A percentile compares a stretch with the other conserved stretches of the same genome.
These are phyloP conservation scores for Mycalesis mineus DNA, from an alignment of 2,888 invertebrate genomes.

Conservation along the genomic window DNA sequence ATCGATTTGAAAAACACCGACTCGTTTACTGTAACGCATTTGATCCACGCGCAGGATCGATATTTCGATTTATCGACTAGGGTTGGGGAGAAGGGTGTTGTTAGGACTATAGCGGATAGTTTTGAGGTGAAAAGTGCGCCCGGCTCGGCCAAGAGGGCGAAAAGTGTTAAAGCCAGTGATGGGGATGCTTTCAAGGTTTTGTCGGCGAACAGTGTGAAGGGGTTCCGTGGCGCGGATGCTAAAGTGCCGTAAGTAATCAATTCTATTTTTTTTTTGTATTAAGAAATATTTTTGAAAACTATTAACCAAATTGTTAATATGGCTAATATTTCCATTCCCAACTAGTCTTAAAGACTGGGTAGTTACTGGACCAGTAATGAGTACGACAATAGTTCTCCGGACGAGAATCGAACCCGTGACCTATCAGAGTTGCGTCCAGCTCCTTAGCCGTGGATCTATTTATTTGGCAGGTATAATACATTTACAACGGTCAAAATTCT, in stretches of 20 bases:
- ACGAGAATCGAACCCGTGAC: no score
- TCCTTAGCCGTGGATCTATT: no score
- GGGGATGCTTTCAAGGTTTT: slow-evolving; percentile 33
- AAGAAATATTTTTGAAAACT: no score
- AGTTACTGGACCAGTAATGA: no score
- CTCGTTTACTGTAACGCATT: slow-evolving; percentile 57
- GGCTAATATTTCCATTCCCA: no score
- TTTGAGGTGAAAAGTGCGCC: slow-evolving; percentile 47
- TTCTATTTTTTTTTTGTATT: no score
- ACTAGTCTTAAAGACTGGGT: no score
- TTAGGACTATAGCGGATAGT: slow-evolving; percentile 32
- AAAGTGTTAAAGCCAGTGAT: slow-evolving; percentile 30
- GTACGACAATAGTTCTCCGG: no score
- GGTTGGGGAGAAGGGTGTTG: slow-evolving; percentile 30
- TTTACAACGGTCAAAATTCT: no score
- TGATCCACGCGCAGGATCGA: slow-evolving; percentile 71
- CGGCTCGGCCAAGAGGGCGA: slow-evolving; percentile 37
- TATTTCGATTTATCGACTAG: slow-evolving; percentile 63
- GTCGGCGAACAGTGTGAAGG: slow-evolving; percentile 25
- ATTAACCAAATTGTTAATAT: no score
- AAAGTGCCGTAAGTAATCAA: slow-evolving; percentile 31
- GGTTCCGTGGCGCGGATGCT: slow-evolving; percentile 9
- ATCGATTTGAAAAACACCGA: slow-evolving; percentile 45
- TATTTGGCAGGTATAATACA: no score
- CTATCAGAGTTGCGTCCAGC: no score